A percentile compares a stretch with the other conserved stretches of the same genome.
These are phyloP conservation scores for Aplochiton taeniatus DNA, from an alignment of 2,797 vertebrate genomes.

Conservation along the genomic window DNA sequence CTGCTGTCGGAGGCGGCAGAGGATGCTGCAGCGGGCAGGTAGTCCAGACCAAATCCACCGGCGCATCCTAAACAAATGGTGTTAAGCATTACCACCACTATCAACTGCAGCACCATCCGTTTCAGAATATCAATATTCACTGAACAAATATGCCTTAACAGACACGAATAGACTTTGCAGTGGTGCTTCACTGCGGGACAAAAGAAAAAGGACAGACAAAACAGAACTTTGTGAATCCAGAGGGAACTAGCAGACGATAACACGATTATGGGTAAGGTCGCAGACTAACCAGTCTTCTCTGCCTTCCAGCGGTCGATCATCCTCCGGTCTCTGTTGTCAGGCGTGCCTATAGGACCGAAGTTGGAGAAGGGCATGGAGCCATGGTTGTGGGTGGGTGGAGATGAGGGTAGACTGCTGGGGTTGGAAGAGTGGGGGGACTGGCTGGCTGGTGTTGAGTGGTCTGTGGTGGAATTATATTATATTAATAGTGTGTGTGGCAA, in stretches of 20 bases:
- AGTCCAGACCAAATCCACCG: slow-evolving; percentile 92
- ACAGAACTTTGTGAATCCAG: not conserved
- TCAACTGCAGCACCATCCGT: not conserved
- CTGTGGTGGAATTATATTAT: slow-evolving; percentile 65
- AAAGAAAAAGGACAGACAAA: no score
- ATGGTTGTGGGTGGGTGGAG: slow-evolving; percentile 95
- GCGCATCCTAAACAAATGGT: slow-evolving; percentile 41
- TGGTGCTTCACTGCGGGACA: no score
- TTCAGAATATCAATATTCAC: not conserved
- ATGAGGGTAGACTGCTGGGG: slow-evolving; percentile 96
- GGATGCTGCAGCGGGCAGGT: slow-evolving; percentile 81
- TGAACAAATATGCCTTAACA: not conserved
- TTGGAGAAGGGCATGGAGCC: slow-evolving; percentile 90
- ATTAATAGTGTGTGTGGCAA: not conserved
- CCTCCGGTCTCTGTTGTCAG: slow-evolving; percentile 91
- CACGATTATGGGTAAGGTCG: not conserved
- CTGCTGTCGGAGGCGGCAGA: slow-evolving; percentile 83
- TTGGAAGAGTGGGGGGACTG: slow-evolving; percentile 99
- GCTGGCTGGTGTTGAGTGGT: slow-evolving; percentile 98
- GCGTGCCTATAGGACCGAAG: slow-evolving; percentile 94
- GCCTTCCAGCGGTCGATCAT: slow-evolving; percentile 92
- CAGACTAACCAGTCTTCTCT: slow-evolving; percentile 84
- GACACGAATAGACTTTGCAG: not conserved
- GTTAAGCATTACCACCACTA: not conserved
- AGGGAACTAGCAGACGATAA: slow-evolving; percentile 2